These are phyloP conservation scores for Epinephelus awoara DNA, from an alignment of 2,797 vertebrate genomes.

Conservation along the genomic window DNA sequence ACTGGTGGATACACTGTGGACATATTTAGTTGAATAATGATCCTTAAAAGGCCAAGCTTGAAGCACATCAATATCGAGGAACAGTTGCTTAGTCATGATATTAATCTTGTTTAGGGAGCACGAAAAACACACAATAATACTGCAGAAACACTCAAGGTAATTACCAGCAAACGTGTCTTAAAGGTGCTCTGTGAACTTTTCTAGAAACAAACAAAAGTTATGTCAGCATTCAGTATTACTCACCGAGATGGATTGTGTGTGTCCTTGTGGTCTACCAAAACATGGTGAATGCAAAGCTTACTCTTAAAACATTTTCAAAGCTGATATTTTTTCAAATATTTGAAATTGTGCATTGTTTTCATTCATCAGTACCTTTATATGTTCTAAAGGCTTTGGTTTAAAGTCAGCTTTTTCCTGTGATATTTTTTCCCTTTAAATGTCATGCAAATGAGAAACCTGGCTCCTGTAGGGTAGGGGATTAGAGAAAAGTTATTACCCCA, in stretches of 20 bases:
- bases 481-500: too few species aligned
- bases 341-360: neutral
- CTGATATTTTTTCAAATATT: neutral
- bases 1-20: constrained; percentile 19
- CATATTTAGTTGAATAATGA: constrained; percentile 44
- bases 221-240: neutral
- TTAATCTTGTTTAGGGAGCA: constrained; percentile 18
- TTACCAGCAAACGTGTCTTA: neutral
- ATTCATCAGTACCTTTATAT: neutral
- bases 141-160: neutral
- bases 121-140: constrained; percentile 8
- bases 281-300: neutral
- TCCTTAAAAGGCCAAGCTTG: constrained; percentile 37
- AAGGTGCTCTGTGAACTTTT: neutral
- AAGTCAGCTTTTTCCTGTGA: neutral
- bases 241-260: neutral
- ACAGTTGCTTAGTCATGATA: constrained; percentile 2
- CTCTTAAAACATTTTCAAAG: too few species aligned
- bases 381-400: neutral
- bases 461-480: too few species aligned
- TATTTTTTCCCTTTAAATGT: neutral
- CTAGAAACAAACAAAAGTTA: neutral
- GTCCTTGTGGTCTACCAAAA: too few species aligned
- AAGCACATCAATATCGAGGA: constrained; percentile 39
- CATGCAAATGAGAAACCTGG: neutral